Evolutionary conservation across 2,888 invertebrate genomes (phyloP), one percentile per base, ranked within the genome.

Genomic region (Eubasilissa splendida): DNA sequence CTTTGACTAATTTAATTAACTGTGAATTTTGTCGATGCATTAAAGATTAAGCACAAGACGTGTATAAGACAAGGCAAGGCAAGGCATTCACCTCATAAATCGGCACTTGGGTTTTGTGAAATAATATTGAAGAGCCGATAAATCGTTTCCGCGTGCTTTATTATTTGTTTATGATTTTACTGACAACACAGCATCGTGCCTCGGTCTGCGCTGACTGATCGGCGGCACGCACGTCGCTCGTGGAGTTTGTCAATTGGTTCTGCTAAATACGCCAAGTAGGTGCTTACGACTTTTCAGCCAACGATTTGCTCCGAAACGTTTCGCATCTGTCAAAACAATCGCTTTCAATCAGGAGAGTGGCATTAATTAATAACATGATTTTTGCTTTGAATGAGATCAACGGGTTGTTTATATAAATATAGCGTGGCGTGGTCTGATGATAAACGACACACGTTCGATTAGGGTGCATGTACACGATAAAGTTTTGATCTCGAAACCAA

Each of bases 301-400:
- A 63, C 33, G 63, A 63, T 33, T 63, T 31, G 63, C 12, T 63
- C 33, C 63, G 31, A 63, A 63, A 63, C 63, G 63, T 31, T 63
- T 63, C 63, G 63, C 63, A 42, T 63, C 63, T 63, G 63, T 63
- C 63, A 63, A 63, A 63, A 63, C 63, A 63, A 63, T 63, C 63
- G 22, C 10, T 11, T 33, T 42, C 33, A 63, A 63, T 63, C 63
- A 63, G 63, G 63, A 63, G 63, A 33, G n/a, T 63, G 63, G 33
- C 33, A 9, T 9, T 11, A 33, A 63, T 33, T 9, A 0, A 33
- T 63, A 31, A 63, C 31, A 11, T 63, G 63, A 63, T 63, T 31
- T 63, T 63, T 63, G 63, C 63, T 31, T 31, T 63, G 63, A 63
- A 63, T 63, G 63, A 63, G 14, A 11, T 63, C 63, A 63, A 63